These are phyloP conservation scores for Pediacus dermestoides DNA, from an alignment of 2,888 invertebrate species.

Conservation along the genomic window DNA sequence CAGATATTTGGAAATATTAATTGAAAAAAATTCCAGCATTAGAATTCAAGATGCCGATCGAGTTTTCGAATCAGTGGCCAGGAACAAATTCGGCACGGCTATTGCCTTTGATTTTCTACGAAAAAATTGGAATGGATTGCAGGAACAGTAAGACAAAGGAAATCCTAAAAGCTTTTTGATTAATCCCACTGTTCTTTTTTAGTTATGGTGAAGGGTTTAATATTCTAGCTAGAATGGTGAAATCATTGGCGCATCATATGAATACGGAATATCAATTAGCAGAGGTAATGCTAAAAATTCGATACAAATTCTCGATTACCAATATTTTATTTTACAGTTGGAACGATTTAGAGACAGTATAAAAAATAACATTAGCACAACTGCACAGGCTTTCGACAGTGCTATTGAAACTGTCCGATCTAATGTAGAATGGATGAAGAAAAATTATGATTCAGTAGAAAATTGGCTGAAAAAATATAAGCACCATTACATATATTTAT, in stretches of 20 bases:
- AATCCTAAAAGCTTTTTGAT: too few species aligned
- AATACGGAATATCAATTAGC: slow-evolving; percentile 50
- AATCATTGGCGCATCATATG: slow-evolving; percentile 53
- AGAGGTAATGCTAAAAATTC: too few species aligned
- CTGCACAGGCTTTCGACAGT: slow-evolving; percentile 52
- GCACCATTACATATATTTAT: slow-evolving; percentile 28
- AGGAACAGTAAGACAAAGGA: slow-evolving; percentile 52
- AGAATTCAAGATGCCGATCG: slow-evolving; percentile 60
- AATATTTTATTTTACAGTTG: slow-evolving; percentile 35
- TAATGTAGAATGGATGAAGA: slow-evolving; percentile 59
- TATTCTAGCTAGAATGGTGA: slow-evolving; percentile 54
- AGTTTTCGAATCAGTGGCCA: slow-evolving; percentile 58
- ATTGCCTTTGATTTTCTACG: slow-evolving; percentile 60
- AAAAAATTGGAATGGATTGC: slow-evolving; percentile 50
- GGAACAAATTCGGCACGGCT: slow-evolving; percentile 57
- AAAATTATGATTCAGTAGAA: slow-evolving; percentile 49
- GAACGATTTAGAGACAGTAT: slow-evolving; percentile 46
- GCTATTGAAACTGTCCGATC: slow-evolving; percentile 54
- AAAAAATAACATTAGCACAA: slow-evolving; percentile 50
- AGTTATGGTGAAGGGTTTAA: slow-evolving; percentile 58
- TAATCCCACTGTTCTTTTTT: too few species aligned
- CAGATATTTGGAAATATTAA: slow-evolving; percentile 39
- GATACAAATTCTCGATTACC: slow-evolving; percentile 5
- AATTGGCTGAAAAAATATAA: slow-evolving; percentile 41
- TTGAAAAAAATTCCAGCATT: slow-evolving; percentile 50